phyloP scores from a whole-genome alignment of 1,140 invertebrate genomes.

The Papilio glaucus region DNA sequence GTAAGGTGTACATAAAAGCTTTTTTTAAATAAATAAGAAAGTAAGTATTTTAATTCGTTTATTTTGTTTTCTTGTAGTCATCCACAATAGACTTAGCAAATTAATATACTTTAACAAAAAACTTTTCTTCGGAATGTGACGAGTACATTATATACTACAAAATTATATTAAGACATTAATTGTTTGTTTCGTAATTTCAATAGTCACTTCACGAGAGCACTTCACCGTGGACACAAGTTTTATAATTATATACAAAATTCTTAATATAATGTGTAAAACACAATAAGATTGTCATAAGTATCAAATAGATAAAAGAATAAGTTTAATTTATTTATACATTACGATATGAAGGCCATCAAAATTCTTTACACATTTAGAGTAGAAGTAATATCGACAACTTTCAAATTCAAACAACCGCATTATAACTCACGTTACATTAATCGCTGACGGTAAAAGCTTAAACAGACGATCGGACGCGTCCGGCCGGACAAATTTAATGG shows the following conservation, averaged over 20 bases:
- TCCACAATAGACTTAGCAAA: conserved; percentile 20
- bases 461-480: too few relatives aligned
- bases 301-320: conserved; percentile 36
- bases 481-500: too few relatives aligned
- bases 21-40: conserved; percentile 24
- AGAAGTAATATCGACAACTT: conserved; percentile 3
- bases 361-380: conserved; percentile 12
- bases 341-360: conserved; percentile 5
- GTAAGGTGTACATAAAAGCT: too few relatives aligned
- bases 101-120: conserved; percentile 25
- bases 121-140: conserved; percentile 29
- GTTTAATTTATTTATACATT: conserved; percentile 23
- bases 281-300: not conserved
- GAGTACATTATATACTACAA: conserved; percentile 32
- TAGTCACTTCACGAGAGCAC: conserved; percentile 11
- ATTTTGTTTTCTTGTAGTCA: conserved; percentile 17
- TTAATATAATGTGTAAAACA: conserved; percentile 9
- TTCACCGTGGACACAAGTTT: conserved; percentile 1
- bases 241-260: conserved; percentile 28
- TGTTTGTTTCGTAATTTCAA: conserved; percentile 7
- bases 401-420: not conserved
- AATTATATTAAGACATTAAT: conserved; percentile 29
- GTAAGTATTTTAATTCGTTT: conserved; percentile 34
- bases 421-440: not conserved
- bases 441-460: too few relatives aligned